Conservation (phyloP, 2,888 invertebrate genomes). For the Melanophora roralis region DNA sequence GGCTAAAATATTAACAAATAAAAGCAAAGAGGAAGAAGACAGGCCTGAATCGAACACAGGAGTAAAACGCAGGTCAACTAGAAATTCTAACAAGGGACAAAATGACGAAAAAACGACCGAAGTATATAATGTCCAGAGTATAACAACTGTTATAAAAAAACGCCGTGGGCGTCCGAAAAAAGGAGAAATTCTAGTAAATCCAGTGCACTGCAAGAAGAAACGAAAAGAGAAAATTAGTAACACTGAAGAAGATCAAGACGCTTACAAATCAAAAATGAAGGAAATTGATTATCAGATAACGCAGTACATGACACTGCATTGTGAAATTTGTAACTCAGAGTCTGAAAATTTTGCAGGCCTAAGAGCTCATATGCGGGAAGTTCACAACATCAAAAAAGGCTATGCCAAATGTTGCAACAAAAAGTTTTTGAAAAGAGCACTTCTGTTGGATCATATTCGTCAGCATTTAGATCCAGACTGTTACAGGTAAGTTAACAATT, state of each 20-base stretch:
- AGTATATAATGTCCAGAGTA: background rate
- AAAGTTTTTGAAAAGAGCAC: slow-evolving; percentile 72
- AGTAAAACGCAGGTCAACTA: slow-evolving; percentile 30
- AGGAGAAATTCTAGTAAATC: slow-evolving; percentile 19
- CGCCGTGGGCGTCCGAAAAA: slow-evolving; percentile 55
- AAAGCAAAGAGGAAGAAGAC: slow-evolving; percentile 32
- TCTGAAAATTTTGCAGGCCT: slow-evolving; percentile 61
- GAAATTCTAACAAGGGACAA: slow-evolving; percentile 22
- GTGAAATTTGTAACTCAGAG: slow-evolving; percentile 71
- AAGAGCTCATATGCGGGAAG: slow-evolving; percentile 59
- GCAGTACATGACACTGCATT: slow-evolving; percentile 72
- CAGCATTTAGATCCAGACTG: slow-evolving; percentile 73
- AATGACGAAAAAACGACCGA: background rate
- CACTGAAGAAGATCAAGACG: slow-evolving; percentile 43
- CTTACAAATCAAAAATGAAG: slow-evolving; percentile 63
- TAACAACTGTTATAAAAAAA: slow-evolving; percentile 6
- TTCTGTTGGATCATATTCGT: slow-evolving; percentile 73
- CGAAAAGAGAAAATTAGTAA: slow-evolving; percentile 18
- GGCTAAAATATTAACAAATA: slow-evolving; percentile 54
- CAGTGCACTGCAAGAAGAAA: slow-evolving; percentile 4
- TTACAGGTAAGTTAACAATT: slow-evolving; percentile 30
- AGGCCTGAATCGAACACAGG: background rate
- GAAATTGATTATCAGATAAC: slow-evolving; percentile 73
- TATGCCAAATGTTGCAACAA: slow-evolving; percentile 73
- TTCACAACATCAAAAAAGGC: slow-evolving; percentile 67